Conservation (phyloP, 2,113 vertebrate genomes). For the Murina feae region DNA sequence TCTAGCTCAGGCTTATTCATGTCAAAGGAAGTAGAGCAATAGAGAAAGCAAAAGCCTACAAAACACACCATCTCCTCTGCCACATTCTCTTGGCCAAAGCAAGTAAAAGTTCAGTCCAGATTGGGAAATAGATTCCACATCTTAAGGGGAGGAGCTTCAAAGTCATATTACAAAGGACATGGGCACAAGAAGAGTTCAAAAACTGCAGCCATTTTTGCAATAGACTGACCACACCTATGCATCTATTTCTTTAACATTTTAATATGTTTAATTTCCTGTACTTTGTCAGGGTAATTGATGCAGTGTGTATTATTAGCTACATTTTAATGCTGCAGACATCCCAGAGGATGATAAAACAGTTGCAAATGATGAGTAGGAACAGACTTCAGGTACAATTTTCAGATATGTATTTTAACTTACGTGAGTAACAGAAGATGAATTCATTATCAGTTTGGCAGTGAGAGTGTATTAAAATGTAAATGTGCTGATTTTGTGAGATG, state of each 20-base stretch:
- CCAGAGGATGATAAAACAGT: not conserved
- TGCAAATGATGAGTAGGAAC: not conserved
- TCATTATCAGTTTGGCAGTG: constrained; percentile 6
- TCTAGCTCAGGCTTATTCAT: not conserved
- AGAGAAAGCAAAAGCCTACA: not conserved
- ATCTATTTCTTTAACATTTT: not conserved
- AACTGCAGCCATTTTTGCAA: not conserved
- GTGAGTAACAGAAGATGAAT: constrained; percentile 7
- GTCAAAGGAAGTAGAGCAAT: not conserved
- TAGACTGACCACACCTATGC: not conserved
- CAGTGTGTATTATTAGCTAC: not conserved
- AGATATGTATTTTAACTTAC: constrained; percentile 37
- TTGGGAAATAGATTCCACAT: not conserved
- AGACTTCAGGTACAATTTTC: not conserved
- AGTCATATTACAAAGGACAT: not conserved
- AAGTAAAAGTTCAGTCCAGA: not conserved
- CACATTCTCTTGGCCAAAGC: not conserved
- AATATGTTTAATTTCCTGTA: not conserved
- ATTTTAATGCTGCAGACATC: not conserved
- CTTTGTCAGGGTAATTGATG: not conserved
- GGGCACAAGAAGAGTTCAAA: not conserved
- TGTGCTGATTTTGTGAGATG: constrained; percentile 11
- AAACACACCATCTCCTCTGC: not conserved
- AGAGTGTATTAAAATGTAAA: not conserved
- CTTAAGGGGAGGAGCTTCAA: not conserved